Evolutionary conservation across 2,888 invertebrate genomes (phyloP), one percentile per base, ranked within the genome.

Genomic region (Meteorus cinctellus): DNA sequence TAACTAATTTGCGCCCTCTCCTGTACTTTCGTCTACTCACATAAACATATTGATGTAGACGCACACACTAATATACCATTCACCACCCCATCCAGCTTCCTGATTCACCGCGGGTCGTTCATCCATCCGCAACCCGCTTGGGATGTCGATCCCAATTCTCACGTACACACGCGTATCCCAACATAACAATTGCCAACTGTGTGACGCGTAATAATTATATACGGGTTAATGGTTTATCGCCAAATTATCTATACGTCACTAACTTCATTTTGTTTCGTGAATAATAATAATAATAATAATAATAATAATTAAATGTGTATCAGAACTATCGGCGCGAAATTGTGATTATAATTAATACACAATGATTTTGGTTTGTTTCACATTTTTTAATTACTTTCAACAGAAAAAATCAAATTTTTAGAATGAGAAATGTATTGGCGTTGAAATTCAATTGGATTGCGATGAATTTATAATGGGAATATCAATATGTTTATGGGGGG

Each of bases 171-270:
- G 16, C 41, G 62, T 71, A n/a, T 55, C 24, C 14, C 14, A 48
- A 63, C 45, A 48, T 27, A 29, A 66, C 51, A 41, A 45, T n/a
- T 48, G 34, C 60, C 27, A 31, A 27, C 51, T 74, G 55, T 48
- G 34, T 27, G 29, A 45, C 69, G 59, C 36, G 72, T 75, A 68
- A 74, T 67, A 62, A 63, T 69, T 70, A 71, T 72, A 19, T 55
- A 48, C 65, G 31, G 71, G 77, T 81, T 78, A 70, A 80, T 78
- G 72, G 75, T 79, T 76, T 67, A 79, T 77, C 76, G 70, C 68
- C 60, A 36, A 79, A 78, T 82, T 82, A 79, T 77, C 75, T 62
- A 55, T 55, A 55, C 70, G 16, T 12, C 51, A 51, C 31, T 36
- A 55, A 76, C 63, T 60, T 62, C 51, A 62, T 71, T 41, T 62